Base-by-base conservation (phyloP, 2,797 vertebrate species). In the Epinephelus coioides region DNA sequence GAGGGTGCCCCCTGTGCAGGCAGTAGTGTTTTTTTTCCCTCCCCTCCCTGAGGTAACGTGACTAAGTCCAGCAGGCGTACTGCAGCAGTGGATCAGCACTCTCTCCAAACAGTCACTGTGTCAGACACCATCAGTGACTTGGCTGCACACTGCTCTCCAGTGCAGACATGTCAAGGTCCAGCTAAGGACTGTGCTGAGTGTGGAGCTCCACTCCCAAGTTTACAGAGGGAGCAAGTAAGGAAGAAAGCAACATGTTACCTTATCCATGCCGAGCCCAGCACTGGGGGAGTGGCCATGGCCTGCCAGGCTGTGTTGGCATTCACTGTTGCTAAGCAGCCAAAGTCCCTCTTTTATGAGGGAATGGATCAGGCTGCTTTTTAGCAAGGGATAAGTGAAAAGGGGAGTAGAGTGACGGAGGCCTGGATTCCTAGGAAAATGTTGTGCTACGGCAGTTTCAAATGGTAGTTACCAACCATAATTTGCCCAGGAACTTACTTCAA, bases 311-410 rank as follows among this genome's bases (percentile, higher is more conserved):
- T 84, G 88, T 83, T 85, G 90, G 92, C 92, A 94, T 95, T 95
- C 85, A 90, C 56, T 81, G 94, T 96, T 95, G 93, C 95, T 82
- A 86, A 94, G 94, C 93, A 92, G 91, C 94, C 86, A 82, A 83
- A 92, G 89, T 88, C 88, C 79, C 80, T 89, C 89, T 90, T 91
- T 93, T 88, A 92, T 89, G 81, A 87, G 61, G 55, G 84, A 90
- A 85, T 84, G 86, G 82, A 85, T 84, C 82, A 83, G 87, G 70
- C 78, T 54, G 89, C 79, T 84, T 88, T 91, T 90, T 78, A 79
- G 81, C 25, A 44, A 66, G 12, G 74, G 64, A 81, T 65, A 75
- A 81, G 64, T 70, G 57, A 87, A 85, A 83, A 84, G 60, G 18
- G 65, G 59, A 75, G 49, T 17, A 62, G 69, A 83, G 64, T 63